Percentiles rank a stretch among this genome's conserved stretches.
phyloP scores from a whole-genome alignment of 2,888 invertebrate genomes.

The Drosophila neonasuta region DNA sequence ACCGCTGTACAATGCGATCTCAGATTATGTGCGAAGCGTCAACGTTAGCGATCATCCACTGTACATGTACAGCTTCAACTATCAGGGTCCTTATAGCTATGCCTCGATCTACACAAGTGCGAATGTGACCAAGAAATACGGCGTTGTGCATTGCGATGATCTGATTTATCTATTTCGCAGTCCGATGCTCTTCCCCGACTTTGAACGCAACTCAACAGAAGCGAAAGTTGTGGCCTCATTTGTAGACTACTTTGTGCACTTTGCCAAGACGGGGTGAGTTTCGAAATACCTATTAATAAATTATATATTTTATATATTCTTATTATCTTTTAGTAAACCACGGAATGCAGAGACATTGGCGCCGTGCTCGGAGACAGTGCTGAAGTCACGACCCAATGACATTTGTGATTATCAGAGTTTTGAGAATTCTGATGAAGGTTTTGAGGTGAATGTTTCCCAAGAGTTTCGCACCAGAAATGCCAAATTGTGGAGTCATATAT shows the following conservation, averaged over 20 bases:
- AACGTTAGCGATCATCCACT: conserved; percentile 78
- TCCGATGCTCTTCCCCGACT: conserved; percentile 81
- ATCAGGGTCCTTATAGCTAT: conserved; percentile 82
- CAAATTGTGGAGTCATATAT: conserved; percentile 72
- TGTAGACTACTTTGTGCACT: conserved; percentile 82
- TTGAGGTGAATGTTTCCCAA: conserved; percentile 60
- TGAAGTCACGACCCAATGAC: conserved; percentile 56
- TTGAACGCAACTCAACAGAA: conserved; percentile 77
- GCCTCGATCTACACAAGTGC: conserved; percentile 81
- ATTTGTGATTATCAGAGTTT: conserved; percentile 80
- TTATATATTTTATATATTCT: not conserved
- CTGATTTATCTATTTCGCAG: conserved; percentile 83
- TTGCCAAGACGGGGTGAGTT: conserved; percentile 83
- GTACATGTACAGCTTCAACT: conserved; percentile 83
- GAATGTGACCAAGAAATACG: conserved; percentile 62
- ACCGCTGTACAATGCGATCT: conserved; percentile 81
- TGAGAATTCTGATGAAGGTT: conserved; percentile 52
- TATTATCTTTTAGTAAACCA: conserved; percentile 59
- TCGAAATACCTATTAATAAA: not conserved
- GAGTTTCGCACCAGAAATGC: conserved; percentile 64
- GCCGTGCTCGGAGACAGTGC: conserved; percentile 43
- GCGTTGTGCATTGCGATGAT: conserved; percentile 84
- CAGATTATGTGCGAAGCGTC: conserved; percentile 59
- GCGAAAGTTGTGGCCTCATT: conserved; percentile 79
- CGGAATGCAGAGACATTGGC: conserved; percentile 36